Evolutionary conservation across 2,113 vertebrate genomes (phyloP), one percentile per base, ranked within the genome.

Genomic region (Holacanthus passer): DNA sequence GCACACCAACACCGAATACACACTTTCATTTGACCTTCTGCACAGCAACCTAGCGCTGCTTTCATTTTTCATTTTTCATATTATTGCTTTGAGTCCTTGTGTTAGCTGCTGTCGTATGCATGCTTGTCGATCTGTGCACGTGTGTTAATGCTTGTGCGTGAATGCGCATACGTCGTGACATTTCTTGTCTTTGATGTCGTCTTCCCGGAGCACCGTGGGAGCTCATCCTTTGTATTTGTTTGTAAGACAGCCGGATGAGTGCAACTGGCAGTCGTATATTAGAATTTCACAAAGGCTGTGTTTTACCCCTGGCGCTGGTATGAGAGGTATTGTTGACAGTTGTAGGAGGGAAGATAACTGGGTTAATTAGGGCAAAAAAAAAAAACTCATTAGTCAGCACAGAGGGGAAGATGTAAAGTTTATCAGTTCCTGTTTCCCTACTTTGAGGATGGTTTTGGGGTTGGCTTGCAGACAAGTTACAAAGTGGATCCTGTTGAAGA

Each of bases 361-460:
- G 91, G 94, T 94, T 95, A 94, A 95, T 95, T 95, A 94, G 89
- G 87, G 90, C 91, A 92, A 94, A 91, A 92, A 92, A 92, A 94
- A 91, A 92, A 92, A 89, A 60, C 84, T 92, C 89, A 91, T 95
- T 93, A 92, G 91, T 94, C 93, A 94, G 93, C 92, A 88, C 39
- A 65, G 66, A 88, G 79, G 88, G 87, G 85, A 90, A 88, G 88
- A 91, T 89, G 91, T 91, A 82, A 90, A 91, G 89, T 94, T 91
- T 92, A 93, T 88, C 87, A 73, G 87, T 93, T 93, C 92, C 92
- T 94, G 88, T 86, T 92, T 81, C 77, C 74, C 73, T 60, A 85
- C 86, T 94, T 89, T 92, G 91, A 93, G 85, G 90, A 84, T 87
- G 83, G 88, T 92, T 95, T 84, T 50, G 81, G 89, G 92, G 84